phyloP scores from a whole-genome alignment of 2,113 vertebrate species.

The Pelmatolapia mariae region DNA sequence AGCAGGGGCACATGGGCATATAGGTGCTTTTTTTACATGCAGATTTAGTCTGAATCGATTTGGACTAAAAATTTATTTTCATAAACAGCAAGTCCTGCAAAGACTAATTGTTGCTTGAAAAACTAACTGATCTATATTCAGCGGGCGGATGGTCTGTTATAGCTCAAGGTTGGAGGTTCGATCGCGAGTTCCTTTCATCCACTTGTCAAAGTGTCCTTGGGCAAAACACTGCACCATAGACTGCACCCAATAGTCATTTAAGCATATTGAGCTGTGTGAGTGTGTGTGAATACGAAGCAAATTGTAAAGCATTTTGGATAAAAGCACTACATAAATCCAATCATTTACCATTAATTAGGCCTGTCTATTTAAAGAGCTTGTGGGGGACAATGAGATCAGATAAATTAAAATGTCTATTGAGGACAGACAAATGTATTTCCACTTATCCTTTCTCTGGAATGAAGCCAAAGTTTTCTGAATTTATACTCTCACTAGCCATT shows the following conservation, averaged over 20 bases:
- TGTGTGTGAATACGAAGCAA: background rate
- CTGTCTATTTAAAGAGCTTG: background rate
- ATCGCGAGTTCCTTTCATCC: background rate
- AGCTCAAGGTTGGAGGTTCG: background rate
- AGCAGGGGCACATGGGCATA: background rate
- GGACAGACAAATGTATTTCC: background rate
- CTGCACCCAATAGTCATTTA: background rate
- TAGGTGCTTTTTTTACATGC: background rate
- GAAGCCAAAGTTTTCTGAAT: background rate
- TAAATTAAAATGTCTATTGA: background rate
- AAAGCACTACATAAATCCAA: background rate
- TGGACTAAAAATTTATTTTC: background rate
- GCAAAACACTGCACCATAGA: background rate
- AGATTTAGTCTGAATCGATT: background rate
- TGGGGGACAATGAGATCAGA: background rate
- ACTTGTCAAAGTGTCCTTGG: background rate
- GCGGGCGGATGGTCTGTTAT: background rate
- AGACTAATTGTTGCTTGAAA: background rate
- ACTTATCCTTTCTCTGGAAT: background rate
- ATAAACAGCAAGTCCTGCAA: background rate
- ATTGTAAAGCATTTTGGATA: background rate
- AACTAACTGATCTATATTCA: background rate
- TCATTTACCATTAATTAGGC: background rate
- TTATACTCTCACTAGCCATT: background rate
- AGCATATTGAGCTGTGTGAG: background rate